A percentile compares a stretch with the other conserved stretches of the same genome.
These are phyloP conservation scores for Drosophila neocordata DNA, from an alignment of 1,140 invertebrate genomes.

Conservation along the genomic window DNA sequence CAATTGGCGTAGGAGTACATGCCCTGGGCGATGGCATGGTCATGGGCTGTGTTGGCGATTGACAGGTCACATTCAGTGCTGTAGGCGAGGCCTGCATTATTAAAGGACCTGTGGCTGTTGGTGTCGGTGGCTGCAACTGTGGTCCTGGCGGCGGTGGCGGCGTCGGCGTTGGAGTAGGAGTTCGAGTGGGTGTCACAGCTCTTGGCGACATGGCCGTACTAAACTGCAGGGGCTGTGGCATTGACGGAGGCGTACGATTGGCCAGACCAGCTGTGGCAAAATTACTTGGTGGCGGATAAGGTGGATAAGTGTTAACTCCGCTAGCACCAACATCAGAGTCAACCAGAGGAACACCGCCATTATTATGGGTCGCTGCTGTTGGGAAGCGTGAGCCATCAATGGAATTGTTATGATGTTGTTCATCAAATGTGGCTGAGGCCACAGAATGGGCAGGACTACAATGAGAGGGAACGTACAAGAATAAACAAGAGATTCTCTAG, in stretches of 20 bases:
- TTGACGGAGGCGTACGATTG: constrained; percentile 18
- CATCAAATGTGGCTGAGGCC: constrained; percentile 76
- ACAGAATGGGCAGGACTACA: constrained; percentile 78
- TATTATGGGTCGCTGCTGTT: constrained; percentile 43
- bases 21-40: constrained; percentile 62
- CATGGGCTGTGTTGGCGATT: constrained; percentile 61
- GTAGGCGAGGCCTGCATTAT: constrained; percentile 84
- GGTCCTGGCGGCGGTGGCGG: constrained; percentile 39
- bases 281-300: constrained; percentile 40
- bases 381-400: constrained; percentile 73
- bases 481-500: constrained; percentile 27
- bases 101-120: constrained; percentile 28
- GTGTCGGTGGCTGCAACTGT: constrained; percentile 48
- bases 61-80: constrained; percentile 70
- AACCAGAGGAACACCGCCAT: constrained; percentile 25
- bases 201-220: constrained; percentile 62
- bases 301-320: constrained; percentile 28
- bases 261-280: constrained; percentile 40
- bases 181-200: constrained; percentile 70
- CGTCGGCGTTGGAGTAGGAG: constrained; percentile 53
- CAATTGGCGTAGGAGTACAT: constrained; percentile 44
- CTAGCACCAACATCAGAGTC: constrained; percentile 19
- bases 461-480: constrained; percentile 1
- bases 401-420: constrained; percentile 77
- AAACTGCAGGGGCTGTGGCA: constrained; percentile 52